Base-by-base conservation (phyloP, 2,113 vertebrate species). In the Callithrix jacchus region DNA sequence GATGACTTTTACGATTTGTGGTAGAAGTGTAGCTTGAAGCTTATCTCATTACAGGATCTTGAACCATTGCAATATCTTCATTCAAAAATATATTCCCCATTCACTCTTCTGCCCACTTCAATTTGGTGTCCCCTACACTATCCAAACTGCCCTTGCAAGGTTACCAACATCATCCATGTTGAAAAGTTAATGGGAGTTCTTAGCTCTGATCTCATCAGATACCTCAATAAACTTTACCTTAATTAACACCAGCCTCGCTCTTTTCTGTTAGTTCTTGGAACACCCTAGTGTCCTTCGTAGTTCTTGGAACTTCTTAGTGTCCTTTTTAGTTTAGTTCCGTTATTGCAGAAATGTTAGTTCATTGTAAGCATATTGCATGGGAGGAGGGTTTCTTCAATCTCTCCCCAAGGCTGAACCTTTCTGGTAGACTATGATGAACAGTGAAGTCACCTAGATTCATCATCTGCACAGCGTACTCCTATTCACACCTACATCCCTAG, bases 391-490 rank as follows among this genome's bases (percentile, higher is more conserved):
- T 81, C n/a, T 93, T 18, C 25, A 1, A 2, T 49, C 49, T 79
- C 49, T 91, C 73, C 5, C 47, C 21, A 1, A 2, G n/a, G 68
- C 47, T n/a, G 30, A 40, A 42, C 3, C 17, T 73, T 85, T 30
- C 37, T 27, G 14, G 40, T 45, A 6, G 11, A 30, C 27, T 21
- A 0, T 2, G 4, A 40, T 4, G 2, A n/a, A 37, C 9, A 3
- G 0, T 4, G 45, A 35, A 56, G 11, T 82, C 70, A 20, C 27
- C 6, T 3, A 7, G 27, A 45, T 25, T 47, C 4, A 32, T 40
- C 10, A 6, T 16, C 49, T 37, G 12, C 30, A 3, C 4, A 13
- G 17, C 20, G 7, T 6, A 1, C 16, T 45, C 40, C 56, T 40
- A 0, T 74, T 35, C 81, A 52, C 37, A 70, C 23, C n/a, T 45